These are phyloP conservation scores for Mellivora capensis DNA, from an alignment of 2,113 vertebrate genomes.

Conservation along the genomic window DNA sequence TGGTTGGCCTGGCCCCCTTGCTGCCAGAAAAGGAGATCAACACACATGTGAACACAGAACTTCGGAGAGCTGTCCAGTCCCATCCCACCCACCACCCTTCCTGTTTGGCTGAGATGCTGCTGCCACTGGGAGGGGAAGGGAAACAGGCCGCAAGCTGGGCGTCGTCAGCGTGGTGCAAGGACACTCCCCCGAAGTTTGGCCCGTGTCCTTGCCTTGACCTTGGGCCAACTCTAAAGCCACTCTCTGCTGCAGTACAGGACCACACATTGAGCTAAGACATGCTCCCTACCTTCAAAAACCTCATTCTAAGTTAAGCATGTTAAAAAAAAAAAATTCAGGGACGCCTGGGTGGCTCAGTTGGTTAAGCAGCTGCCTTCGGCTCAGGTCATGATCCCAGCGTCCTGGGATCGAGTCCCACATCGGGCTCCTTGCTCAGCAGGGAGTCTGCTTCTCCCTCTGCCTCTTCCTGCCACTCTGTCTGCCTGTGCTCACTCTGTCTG, in stretches of 20 bases:
- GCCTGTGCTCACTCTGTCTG: too few species aligned
- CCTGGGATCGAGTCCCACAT: background rate
- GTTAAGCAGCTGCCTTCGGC: background rate
- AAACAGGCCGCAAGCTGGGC: background rate
- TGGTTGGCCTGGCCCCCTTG: conserved; percentile 96
- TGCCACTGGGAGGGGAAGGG: background rate
- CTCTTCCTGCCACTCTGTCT: too few species aligned
- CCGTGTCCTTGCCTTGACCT: background rate
- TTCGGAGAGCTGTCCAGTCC: background rate
- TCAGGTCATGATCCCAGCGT: background rate
- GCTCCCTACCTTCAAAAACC: background rate
- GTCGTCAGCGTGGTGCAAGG: background rate
- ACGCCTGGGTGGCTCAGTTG: background rate
- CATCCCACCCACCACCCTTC: background rate
- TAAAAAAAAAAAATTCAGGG: background rate
- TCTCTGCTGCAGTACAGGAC: background rate
- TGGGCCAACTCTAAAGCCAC: background rate
- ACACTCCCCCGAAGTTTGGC: background rate
- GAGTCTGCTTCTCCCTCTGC: background rate
- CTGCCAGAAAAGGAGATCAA: conserved; percentile 25
- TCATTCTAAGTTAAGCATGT: background rate
- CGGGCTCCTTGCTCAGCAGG: background rate
- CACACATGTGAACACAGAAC: background rate
- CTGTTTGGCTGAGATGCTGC: background rate
- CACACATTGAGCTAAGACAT: background rate